Base-by-base conservation (phyloP, 2,797 vertebrate genomes). In the Sorex maritimensis region DNA sequence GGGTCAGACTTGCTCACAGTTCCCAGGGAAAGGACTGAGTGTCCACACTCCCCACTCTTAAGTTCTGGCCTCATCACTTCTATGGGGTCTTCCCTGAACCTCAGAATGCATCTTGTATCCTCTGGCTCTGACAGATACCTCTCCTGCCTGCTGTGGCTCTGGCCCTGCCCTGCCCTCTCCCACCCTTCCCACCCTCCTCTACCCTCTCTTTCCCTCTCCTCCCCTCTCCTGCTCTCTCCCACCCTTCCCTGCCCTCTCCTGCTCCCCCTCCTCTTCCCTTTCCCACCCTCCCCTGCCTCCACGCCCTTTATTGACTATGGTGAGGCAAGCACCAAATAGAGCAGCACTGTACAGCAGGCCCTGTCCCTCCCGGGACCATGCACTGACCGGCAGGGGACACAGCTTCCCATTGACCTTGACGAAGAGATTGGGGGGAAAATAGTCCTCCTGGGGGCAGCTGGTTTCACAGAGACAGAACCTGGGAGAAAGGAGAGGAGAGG, bases 401-500 rank as follows among this genome's bases (percentile, higher is more conserved):
- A 98, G 98, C 34, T 98, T 98, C 63, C 98, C 98, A 21, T 98
- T 98, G 96, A 98, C 98, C 92, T 98, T 98, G 93, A 98, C 98
- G 77, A 98, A 98, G 92, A 98, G 97, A 91, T 98, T 98, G 84
- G 98, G 98, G 69, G 98, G 98, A 21, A 98, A 98, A 80, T 98
- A 98, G 90, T 98, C 98, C 86, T 98, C 98, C 91, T 98, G 98
- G 6, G 98, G 98, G 65, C 98, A 98, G 96, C 98, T 98, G 96
- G 98, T 98, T 97, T 98, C 98, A 95, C 98, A 98, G 95, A 98
- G 95, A 96, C 98, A 98, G 95, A 98, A 98, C 97, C 98, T 98
- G 81, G 10, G 23, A 8, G 95, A 65, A 87, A 61, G 80, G 28
- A 49, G 93, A 78, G 95, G 28, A 88, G 7, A 90, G 74, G 2